phyloP scores from a whole-genome alignment of 2,888 invertebrate species.

The Chrysodeixis includens region DNA sequence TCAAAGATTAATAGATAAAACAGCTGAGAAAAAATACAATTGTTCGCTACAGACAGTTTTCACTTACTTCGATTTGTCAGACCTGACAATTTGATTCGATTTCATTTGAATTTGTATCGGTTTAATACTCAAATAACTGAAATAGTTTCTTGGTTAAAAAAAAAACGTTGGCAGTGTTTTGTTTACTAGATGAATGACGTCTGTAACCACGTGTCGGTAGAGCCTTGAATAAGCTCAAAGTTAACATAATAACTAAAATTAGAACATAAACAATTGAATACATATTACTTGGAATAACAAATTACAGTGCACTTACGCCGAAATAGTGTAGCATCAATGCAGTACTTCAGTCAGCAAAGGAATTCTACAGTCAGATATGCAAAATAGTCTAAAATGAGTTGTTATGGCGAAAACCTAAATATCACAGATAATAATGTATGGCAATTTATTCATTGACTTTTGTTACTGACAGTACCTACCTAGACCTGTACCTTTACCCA shows the following conservation, averaged over 20 bases:
- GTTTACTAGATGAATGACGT: neutral
- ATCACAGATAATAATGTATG: too few species aligned
- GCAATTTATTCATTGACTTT: too few species aligned
- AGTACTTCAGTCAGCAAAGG: too few species aligned
- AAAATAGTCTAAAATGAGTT: too few species aligned
- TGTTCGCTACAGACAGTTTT: slow-evolving; percentile 1
- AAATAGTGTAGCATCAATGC: too few species aligned
- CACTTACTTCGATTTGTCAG: slow-evolving; percentile 19
- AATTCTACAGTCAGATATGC: too few species aligned
- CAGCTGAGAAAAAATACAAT: slow-evolving; percentile 8
- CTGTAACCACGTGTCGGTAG: neutral
- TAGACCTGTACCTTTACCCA: neutral
- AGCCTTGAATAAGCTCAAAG: neutral
- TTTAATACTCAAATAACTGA: slow-evolving; percentile 6
- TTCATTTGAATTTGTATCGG: slow-evolving; percentile 11
- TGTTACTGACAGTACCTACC: too few species aligned
- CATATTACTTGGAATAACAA: too few species aligned
- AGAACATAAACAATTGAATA: slow-evolving; percentile 1
- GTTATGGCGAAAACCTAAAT: too few species aligned
- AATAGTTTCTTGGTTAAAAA: too few species aligned
- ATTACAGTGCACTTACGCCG: too few species aligned
- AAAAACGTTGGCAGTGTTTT: neutral
- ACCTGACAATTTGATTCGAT: slow-evolving; percentile 15
- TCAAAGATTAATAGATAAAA: slow-evolving; percentile 19
- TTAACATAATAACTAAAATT: neutral